Percentiles rank a stretch among this genome's conserved stretches.
These are phyloP conservation scores for Drosophila falleni DNA, from an alignment of 2,888 invertebrate species.

Conservation along the genomic window DNA sequence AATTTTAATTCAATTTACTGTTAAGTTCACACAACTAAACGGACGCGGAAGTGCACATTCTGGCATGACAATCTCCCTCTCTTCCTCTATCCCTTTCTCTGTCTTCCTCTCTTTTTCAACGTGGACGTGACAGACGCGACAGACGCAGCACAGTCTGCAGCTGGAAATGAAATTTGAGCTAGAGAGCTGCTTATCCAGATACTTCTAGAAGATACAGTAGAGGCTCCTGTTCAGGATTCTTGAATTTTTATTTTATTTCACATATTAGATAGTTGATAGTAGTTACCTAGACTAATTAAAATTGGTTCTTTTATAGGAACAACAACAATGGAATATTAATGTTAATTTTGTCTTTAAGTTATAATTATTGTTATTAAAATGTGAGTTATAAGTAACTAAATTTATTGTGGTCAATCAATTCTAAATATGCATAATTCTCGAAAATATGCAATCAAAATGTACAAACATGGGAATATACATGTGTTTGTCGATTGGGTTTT, in stretches of 20 bases:
- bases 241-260: background rate
- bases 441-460: no score
- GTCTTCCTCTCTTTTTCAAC: background rate
- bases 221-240: background rate
- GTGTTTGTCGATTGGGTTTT: background rate
- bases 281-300: no score
- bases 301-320: no score
- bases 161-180: constrained; percentile 43
- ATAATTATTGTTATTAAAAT: no score
- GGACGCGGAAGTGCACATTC: constrained; percentile 81
- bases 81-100: constrained; percentile 12
- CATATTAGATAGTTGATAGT: no score
- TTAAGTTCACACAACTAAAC: constrained; percentile 74
- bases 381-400: no score
- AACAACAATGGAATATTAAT: no score
- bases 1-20: constrained; percentile 82
- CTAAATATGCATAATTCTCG: no score
- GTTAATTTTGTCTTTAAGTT: no score
- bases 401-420: no score
- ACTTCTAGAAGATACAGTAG: constrained; percentile 52
- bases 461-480: no score
- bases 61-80: constrained; percentile 73
- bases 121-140: constrained; percentile 39
- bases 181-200: constrained; percentile 43
- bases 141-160: constrained; percentile 45